These are phyloP conservation scores for Phenganax marumi DNA, from an alignment of 92 coral and sea anemone genomes.

Conservation along the genomic window DNA sequence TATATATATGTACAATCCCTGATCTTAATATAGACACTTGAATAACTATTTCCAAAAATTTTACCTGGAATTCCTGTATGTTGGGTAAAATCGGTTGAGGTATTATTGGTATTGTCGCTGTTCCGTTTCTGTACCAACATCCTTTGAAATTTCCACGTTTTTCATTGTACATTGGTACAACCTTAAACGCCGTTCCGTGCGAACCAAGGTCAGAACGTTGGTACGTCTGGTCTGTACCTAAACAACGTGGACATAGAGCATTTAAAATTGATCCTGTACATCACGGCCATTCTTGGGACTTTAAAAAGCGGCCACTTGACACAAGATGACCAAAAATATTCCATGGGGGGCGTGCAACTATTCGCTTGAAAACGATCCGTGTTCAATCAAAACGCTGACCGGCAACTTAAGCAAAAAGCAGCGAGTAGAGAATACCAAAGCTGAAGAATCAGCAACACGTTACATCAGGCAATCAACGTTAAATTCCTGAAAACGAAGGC, in stretches of 20 bases:
- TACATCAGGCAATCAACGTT: too few relatives aligned
- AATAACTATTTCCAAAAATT: not conserved
- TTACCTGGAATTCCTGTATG: constrained; percentile 84
- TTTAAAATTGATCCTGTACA: not conserved
- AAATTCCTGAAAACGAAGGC: too few relatives aligned
- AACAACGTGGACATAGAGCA: not conserved
- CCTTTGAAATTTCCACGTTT: constrained; percentile 81
- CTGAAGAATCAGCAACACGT: too few relatives aligned
- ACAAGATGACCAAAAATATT: too few relatives aligned
- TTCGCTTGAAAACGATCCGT: too few relatives aligned
- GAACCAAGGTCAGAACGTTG: constrained; percentile 87
- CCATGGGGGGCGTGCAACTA: too few relatives aligned
- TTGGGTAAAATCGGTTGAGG: constrained; percentile 93
- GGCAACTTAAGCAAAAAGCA: too few relatives aligned
- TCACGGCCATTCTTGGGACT: too few relatives aligned
- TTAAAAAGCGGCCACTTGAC: too few relatives aligned
- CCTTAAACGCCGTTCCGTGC: constrained; percentile 84
- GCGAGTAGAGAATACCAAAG: too few relatives aligned
- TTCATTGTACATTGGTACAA: constrained; percentile 96
- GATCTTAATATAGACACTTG: not conserved
- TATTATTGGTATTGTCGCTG: constrained; percentile 69
- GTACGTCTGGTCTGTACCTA: constrained; percentile 89
- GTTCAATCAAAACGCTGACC: too few relatives aligned
- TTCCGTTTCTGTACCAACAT: constrained; percentile 87
- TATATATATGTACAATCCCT: too few relatives aligned